Percentiles rank a stretch among this genome's conserved stretches.
Evolutionary conservation across 2,113 vertebrate genomes (phyloP).

Genomic region (Crotalus horridus): DNA sequence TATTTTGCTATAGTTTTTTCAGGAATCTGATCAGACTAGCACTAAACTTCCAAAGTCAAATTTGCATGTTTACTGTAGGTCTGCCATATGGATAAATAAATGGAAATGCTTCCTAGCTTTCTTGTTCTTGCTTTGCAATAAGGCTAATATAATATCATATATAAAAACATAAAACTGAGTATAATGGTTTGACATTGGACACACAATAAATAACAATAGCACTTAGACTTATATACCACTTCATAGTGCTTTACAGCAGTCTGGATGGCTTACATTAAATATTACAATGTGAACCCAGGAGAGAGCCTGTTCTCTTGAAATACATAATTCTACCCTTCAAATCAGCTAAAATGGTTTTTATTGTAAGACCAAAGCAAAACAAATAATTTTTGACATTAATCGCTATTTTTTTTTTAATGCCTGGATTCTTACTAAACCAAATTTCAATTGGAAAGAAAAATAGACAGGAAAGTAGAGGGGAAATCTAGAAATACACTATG

Average conservation of each 20-base stretch:
- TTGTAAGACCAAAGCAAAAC: background rate
- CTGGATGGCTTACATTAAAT: background rate
- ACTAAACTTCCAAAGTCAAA: background rate
- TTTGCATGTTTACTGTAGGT: background rate
- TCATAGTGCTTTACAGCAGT: background rate
- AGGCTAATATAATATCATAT: background rate
- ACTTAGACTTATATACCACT: background rate
- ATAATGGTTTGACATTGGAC: background rate
- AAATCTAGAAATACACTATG: background rate
- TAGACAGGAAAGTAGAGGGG: background rate
- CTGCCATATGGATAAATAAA: background rate
- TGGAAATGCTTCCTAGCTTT: background rate
- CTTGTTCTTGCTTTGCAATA: background rate
- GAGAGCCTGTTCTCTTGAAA: background rate
- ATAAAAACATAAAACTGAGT: background rate
- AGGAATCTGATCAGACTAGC: background rate
- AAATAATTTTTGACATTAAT: background rate
- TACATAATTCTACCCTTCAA: background rate
- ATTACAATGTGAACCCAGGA: background rate
- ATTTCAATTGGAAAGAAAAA: background rate
- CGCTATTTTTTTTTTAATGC: no score
- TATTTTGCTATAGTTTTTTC: background rate
- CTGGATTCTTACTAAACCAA: background rate
- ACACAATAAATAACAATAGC: background rate
- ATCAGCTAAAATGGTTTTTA: background rate